A percentile compares a stretch with the other conserved stretches of the same genome.
Conservation (phyloP, 2,797 vertebrate genomes). For the Microctenopoma steveboyesi region DNA sequence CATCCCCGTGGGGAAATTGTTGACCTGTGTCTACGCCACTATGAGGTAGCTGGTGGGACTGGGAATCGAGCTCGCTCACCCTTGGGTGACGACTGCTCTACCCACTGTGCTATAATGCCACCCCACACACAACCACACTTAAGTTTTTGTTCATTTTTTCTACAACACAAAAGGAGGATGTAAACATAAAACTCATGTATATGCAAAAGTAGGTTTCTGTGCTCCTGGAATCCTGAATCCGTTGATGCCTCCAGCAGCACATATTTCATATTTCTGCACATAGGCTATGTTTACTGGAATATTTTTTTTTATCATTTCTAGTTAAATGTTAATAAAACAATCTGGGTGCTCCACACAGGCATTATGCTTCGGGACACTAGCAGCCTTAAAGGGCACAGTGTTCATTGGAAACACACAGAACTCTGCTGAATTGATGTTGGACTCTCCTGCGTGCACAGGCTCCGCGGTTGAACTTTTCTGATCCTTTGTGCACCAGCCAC, state of each 20-base stretch:
- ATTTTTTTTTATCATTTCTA: not conserved
- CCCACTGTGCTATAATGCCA: no score
- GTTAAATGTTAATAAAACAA: constrained; percentile 12
- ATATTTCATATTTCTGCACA: not conserved
- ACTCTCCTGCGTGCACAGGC: not conserved
- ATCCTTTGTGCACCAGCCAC: constrained; percentile 7
- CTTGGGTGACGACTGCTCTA: no score
- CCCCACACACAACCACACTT: not conserved
- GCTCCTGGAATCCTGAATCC: not conserved
- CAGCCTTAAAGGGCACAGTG: constrained; percentile 14
- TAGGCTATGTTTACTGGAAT: not conserved
- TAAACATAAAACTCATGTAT: not conserved
- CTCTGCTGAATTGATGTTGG: not conserved
- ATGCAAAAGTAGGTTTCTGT: not conserved
- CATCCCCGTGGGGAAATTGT: no score
- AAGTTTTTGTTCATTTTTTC: no score
- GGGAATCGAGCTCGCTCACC: no score
- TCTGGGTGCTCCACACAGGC: not conserved
- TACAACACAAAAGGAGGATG: no score
- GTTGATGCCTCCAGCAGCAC: not conserved
- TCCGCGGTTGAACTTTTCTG: constrained; percentile 16
- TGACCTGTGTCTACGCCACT: no score
- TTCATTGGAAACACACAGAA: not conserved
- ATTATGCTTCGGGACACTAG: constrained; percentile 19
- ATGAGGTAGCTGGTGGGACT: no score